These are phyloP conservation scores for Apodemus speciosus DNA, from an alignment of 2,113 vertebrate genomes.

Conservation along the genomic window DNA sequence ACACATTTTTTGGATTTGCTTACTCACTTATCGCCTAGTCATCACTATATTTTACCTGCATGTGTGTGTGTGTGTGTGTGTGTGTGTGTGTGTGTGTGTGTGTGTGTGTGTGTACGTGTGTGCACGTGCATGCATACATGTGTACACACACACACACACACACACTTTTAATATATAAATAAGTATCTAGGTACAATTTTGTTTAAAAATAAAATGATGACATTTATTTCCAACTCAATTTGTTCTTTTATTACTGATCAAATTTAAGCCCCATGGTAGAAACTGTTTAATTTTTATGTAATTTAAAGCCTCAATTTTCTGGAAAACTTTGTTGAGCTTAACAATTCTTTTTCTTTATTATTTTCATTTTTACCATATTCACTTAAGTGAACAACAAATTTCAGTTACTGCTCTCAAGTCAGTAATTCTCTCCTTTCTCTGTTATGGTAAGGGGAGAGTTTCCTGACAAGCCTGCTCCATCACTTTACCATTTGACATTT, in stretches of 20 bases:
- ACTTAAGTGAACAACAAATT: neutral
- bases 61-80: no score
- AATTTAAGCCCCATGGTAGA: neutral
- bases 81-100: no score
- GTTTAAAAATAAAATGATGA: neutral
- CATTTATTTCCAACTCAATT: conserved; percentile 4
- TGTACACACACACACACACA: neutral
- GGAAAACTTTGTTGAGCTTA: neutral
- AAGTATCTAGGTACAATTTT: neutral
- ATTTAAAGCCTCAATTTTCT: neutral
- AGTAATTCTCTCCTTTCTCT: neutral
- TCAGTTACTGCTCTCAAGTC: neutral
- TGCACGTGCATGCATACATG: no score
- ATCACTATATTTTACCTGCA: neutral
- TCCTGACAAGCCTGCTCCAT: accelerated
- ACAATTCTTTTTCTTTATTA: neutral
- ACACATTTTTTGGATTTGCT: neutral
- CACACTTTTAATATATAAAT: neutral
- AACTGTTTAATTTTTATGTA: neutral
- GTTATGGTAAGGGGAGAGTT: neutral
- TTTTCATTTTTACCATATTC: neutral
- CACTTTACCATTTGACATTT: neutral
- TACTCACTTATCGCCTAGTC: neutral
- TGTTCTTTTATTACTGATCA: neutral
- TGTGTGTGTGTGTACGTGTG: no score